Evolutionary conservation across 2,113 vertebrate genomes (phyloP).

Genomic region (Fulica atra): DNA sequence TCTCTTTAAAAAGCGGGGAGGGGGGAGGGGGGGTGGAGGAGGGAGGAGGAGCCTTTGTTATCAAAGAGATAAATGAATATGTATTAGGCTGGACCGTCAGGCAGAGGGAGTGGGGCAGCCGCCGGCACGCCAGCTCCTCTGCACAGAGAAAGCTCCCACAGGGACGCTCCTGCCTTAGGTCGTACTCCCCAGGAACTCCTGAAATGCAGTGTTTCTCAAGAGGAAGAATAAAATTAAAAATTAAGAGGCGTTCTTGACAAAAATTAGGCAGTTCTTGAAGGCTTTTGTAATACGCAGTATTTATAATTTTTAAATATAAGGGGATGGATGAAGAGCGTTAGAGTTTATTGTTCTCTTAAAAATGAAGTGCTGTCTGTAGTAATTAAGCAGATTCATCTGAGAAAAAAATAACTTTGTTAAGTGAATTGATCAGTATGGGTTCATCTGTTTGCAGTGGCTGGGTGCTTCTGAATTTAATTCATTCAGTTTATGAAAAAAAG

Average conservation of each 20-base stretch:
- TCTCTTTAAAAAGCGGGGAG: neutral
- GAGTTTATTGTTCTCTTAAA: neutral
- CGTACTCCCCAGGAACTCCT: neutral
- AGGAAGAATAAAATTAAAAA: neutral
- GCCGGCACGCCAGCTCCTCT: neutral
- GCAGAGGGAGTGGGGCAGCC: neutral
- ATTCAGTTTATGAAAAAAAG: neutral
- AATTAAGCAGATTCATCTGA: neutral
- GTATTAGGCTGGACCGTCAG: neutral
- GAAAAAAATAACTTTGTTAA: neutral
- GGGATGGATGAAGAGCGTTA: neutral
- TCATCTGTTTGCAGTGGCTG: slow-evolving; percentile 5
- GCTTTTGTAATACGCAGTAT: neutral
- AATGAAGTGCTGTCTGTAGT: neutral
- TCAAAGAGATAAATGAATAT: neutral
- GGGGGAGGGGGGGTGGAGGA: neutral
- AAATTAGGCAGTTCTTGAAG: neutral
- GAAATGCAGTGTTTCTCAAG: neutral
- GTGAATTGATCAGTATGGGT: neutral
- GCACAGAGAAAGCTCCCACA: neutral
- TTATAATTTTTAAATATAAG: neutral
- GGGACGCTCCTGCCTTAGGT: neutral
- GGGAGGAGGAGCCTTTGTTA: neutral
- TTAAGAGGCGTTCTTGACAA: neutral
- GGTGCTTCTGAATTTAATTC: slow-evolving; percentile 23